Percentiles rank a stretch among this genome's conserved stretches.
Evolutionary conservation across 2,888 invertebrate species (phyloP).

Genomic region (Andricus curvator): DNA sequence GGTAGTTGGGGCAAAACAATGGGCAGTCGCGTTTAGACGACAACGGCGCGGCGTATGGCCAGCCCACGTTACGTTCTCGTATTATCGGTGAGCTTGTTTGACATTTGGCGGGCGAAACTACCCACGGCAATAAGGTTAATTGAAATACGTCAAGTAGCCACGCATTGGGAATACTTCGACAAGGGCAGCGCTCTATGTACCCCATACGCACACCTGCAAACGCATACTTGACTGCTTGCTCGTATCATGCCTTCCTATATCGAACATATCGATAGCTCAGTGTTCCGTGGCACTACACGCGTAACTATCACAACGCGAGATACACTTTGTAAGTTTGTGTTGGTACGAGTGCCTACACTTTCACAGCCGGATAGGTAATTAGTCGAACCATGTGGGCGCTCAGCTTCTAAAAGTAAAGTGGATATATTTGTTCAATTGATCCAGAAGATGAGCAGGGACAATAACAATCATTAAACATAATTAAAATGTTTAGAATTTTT

Average conservation of each 20-base stretch:
- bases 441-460: too few relatives aligned
- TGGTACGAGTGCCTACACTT: conserved; percentile 11
- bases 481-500: too few relatives aligned
- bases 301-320: conserved; percentile 17
- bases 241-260: conserved; percentile 32
- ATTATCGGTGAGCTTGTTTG: conserved; percentile 62
- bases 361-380: conserved; percentile 18
- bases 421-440: neutral
- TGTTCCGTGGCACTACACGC: conserved; percentile 20
- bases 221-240: conserved; percentile 20
- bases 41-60: conserved; percentile 46
- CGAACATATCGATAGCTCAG: conserved; percentile 34
- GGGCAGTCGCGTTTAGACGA: conserved; percentile 49
- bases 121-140: conserved; percentile 72
- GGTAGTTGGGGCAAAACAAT: conserved; percentile 42
- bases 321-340: conserved; percentile 10
- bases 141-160: conserved; percentile 73
- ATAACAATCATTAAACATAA: too few relatives aligned
- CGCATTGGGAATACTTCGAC: conserved; percentile 66
- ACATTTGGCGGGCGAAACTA: conserved; percentile 69
- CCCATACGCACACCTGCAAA: conserved; percentile 12
- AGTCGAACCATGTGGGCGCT: conserved; percentile 13
- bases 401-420: conserved; percentile 28
- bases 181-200: conserved; percentile 26
- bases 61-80: conserved; percentile 55